Base-by-base conservation (phyloP, 2,888 invertebrate genomes). In the Clanis bilineata region DNA sequence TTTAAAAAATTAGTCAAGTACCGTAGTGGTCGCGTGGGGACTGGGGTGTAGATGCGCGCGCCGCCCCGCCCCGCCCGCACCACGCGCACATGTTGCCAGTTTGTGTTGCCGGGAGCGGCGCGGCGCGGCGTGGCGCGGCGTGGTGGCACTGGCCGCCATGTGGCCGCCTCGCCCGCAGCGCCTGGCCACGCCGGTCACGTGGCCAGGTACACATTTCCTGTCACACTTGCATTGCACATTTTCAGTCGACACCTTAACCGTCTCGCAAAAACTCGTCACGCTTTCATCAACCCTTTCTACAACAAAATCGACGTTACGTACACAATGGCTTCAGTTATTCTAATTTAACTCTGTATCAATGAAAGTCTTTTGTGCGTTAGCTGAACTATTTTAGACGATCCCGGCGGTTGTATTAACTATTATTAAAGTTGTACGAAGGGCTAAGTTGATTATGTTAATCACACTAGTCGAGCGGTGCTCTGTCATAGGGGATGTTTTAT, bases 151-250 rank as follows among this genome's bases (percentile, higher is more conserved):
- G 32, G 58, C 57, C 75, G 79, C 82, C 87, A 86, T 86, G 85
- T 87, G 86, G 79, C 68, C 74, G 65, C 64, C 64, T 15, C 25
- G 15, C 47, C 23, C 47, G 47, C 47, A n/a, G 10, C 18, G 41
- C 18, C 41, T 18, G 41, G 39, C 47, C 74, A 74, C 72, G 76
- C 76, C 71, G 76, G 79, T 81, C 86, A 80, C 82, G 83, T 85
- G 84, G 77, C 77, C 86, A 88, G 86, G 87, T 86, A 86, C 80
- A 63, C 64, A 69, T 72, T 79, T 83, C 84, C 82, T 84, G 78
- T 76, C 79, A 77, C 78, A 78, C 73, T 81, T 83, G 80, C 72
- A 74, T 67, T 73, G 71, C 76, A 77, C 73, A 76, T 80, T 83
- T 76, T 74, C 70, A 72, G 71, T 74, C 70, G 67, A 65, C 77